A percentile compares a stretch with the other conserved stretches of the same genome.
Conservation (phyloP, 2,888 invertebrate species). For the Antheraea assamensis region DNA sequence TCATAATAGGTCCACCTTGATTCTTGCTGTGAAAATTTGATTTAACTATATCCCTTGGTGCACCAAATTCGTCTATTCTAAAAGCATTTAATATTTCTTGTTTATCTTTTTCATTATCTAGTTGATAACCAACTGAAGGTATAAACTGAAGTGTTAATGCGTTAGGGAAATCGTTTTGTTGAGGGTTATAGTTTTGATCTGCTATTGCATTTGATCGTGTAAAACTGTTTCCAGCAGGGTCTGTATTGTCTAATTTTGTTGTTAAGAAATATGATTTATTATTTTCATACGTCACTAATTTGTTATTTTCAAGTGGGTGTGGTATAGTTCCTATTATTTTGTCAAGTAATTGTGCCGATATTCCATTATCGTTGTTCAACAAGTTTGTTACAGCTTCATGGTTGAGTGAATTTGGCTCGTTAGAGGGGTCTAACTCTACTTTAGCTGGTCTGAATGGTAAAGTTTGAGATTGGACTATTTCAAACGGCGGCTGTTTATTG, state of each 20-base stretch:
- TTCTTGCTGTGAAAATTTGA: slow-evolving; percentile 38
- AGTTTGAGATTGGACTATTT: slow-evolving; percentile 60
- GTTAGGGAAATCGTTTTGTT: slow-evolving; percentile 42
- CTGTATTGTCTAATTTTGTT: slow-evolving; percentile 56
- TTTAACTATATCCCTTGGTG: slow-evolving; percentile 44
- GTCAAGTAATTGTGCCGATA: slow-evolving; percentile 70
- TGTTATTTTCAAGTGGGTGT: slow-evolving; percentile 67
- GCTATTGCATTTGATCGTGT: slow-evolving; percentile 31
- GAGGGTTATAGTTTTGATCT: slow-evolving; percentile 30
- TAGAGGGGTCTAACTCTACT: slow-evolving; percentile 49
- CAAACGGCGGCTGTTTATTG: slow-evolving; percentile 46
- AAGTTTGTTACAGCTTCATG: slow-evolving; percentile 55
- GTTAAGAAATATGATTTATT: slow-evolving; percentile 70
- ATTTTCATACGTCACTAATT: slow-evolving; percentile 68
- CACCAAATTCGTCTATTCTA: slow-evolving; percentile 60
- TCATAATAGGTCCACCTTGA: slow-evolving; percentile 42
- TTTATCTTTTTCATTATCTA: slow-evolving; percentile 66
- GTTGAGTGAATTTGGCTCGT: slow-evolving; percentile 46
- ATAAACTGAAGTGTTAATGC: slow-evolving; percentile 59
- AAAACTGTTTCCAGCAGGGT: slow-evolving; percentile 34
- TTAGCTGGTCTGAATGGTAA: slow-evolving; percentile 49
- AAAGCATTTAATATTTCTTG: slow-evolving; percentile 60
- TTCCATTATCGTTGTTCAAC: slow-evolving; percentile 56
- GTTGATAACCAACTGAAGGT: slow-evolving; percentile 66
- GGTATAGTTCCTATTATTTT: slow-evolving; percentile 69